Evolutionary conservation across 1,140 invertebrate species (phyloP).

Genomic region (Drosophila kanapiae): DNA sequence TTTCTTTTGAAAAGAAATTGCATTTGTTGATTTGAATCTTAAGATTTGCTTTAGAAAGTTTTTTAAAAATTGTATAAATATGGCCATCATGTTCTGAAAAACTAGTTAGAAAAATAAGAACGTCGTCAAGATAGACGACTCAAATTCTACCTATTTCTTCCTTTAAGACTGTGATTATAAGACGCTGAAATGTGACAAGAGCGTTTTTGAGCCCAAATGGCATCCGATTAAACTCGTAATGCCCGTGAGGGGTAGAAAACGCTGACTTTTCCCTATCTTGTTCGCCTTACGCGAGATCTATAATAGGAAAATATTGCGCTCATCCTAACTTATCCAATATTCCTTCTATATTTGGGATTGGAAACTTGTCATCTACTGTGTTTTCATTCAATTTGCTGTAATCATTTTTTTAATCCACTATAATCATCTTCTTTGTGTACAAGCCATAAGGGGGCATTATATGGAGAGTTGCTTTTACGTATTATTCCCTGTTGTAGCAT

Average conservation of each 20-base stretch:
- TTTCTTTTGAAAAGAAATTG: too few species aligned
- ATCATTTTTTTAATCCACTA: constrained; percentile 41
- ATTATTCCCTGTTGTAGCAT: constrained; percentile 71
- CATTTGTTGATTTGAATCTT: not conserved
- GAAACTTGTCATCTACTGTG: too few species aligned
- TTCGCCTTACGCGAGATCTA: constrained; percentile 71
- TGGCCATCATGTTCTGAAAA: constrained; percentile 70
- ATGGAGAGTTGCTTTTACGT: constrained; percentile 47
- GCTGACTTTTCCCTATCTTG: constrained; percentile 55
- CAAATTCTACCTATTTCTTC: too few species aligned
- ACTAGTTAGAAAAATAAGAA: constrained; percentile 67
- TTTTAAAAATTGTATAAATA: too few species aligned
- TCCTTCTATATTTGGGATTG: too few species aligned
- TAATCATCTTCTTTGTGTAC: constrained; percentile 59
- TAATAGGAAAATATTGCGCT: constrained; percentile 43
- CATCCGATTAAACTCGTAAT: constrained; percentile 18
- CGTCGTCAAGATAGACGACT: constrained; percentile 54
- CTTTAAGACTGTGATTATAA: too few species aligned
- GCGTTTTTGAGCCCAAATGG: constrained; percentile 15
- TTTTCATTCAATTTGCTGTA: too few species aligned
- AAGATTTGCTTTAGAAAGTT: not conserved
- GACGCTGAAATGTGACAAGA: constrained; percentile 67
- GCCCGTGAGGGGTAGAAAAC: constrained; percentile 37
- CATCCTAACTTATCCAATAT: too few species aligned
- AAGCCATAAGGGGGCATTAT: constrained; percentile 55